These are phyloP conservation scores for Agapornis roseicollis DNA, from an alignment of 2,113 vertebrate species.

Conservation along the genomic window DNA sequence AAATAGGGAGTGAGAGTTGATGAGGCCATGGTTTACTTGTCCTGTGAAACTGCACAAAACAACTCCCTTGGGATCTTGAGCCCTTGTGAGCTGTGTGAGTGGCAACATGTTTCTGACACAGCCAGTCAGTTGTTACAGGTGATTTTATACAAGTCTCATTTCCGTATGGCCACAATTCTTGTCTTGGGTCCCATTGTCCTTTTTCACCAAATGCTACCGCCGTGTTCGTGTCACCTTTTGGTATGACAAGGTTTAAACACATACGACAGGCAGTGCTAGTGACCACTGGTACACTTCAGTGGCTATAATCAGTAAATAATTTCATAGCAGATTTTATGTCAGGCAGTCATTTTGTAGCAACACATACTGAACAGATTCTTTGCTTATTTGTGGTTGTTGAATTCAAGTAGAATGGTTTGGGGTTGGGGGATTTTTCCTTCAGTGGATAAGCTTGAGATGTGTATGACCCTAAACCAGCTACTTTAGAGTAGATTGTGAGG, in stretches of 20 bases:
- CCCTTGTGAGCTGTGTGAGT: fast-evolving
- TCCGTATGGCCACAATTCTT: not conserved
- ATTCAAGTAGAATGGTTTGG: not conserved
- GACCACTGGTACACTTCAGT: fast-evolving
- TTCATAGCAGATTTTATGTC: not conserved
- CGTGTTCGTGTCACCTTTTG: not conserved
- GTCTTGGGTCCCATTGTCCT: not conserved
- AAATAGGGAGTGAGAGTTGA: not conserved
- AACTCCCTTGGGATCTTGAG: not conserved
- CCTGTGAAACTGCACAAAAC: not conserved
- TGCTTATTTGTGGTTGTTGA: not conserved
- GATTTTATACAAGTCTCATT: not conserved
- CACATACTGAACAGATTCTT: fast-evolving
- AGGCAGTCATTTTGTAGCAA: not conserved
- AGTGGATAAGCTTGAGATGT: not conserved
- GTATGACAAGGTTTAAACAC: not conserved
- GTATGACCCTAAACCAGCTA: not conserved
- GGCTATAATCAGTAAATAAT: not conserved
- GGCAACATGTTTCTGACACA: not conserved
- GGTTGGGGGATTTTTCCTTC: not conserved
- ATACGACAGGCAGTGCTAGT: fast-evolving
- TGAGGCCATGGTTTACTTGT: not conserved
- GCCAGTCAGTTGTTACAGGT: not conserved
- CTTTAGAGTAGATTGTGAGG: not conserved
- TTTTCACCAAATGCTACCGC: not conserved